phyloP scores from a whole-genome alignment of 2,113 vertebrate genomes.

The Asarcornis scutulata region DNA sequence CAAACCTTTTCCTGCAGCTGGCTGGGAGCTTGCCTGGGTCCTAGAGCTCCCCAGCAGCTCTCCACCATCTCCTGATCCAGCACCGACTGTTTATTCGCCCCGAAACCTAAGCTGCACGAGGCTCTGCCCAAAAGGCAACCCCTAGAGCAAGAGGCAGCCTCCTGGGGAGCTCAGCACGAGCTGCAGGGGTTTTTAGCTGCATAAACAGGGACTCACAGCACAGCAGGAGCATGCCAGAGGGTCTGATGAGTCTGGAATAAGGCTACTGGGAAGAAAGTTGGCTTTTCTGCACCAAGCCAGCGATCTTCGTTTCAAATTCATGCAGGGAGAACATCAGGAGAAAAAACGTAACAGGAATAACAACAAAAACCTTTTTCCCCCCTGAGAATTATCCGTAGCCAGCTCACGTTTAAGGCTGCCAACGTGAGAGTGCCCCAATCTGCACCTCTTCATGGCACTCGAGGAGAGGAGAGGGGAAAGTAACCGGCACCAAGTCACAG shows the following conservation, averaged over 20 bases:
- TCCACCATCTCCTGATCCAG: neutral
- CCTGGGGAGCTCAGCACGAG: neutral
- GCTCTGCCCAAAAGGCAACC: neutral
- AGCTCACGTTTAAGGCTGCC: neutral
- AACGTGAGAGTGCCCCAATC: neutral
- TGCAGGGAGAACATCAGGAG: neutral
- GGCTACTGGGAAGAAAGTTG: neutral
- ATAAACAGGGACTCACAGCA: accelerated
- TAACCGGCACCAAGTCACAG: neutral
- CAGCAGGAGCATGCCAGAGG: neutral
- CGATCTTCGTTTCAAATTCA: neutral
- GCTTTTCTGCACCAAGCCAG: neutral
- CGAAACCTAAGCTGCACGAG: neutral
- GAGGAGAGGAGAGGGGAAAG: neutral
- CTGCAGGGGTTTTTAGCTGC: neutral
- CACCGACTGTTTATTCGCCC: neutral
- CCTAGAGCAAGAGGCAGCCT: neutral
- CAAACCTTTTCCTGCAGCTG: neutral
- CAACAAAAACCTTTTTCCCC: neutral
- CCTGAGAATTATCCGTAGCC: neutral
- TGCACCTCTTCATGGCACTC: neutral
- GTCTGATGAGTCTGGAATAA: neutral
- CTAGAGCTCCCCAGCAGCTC: neutral
- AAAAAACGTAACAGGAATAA: neutral
- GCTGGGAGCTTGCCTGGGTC: neutral